phyloP scores from a whole-genome alignment of 2,113 vertebrate genomes.

The Lichenostomus cassidix region DNA sequence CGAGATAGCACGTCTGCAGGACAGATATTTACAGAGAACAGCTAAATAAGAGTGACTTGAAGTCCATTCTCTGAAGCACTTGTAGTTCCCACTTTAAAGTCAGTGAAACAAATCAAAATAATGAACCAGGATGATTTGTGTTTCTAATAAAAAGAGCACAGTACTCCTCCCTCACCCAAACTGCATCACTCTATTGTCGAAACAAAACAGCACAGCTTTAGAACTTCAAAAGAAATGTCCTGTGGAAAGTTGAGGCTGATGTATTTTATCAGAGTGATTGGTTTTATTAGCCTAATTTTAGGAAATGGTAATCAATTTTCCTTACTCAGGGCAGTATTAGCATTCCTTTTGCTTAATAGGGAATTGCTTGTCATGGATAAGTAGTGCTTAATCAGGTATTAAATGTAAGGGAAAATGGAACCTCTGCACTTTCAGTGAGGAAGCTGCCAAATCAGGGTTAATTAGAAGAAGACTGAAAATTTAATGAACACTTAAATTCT shows the following conservation, averaged over 20 bases:
- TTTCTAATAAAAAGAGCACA: not conserved
- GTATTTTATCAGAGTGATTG: not conserved
- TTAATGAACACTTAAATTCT: not conserved
- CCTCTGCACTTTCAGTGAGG: not conserved
- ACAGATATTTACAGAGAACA: not conserved
- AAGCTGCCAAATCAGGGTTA: constrained; percentile 37
- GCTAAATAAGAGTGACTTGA: not conserved
- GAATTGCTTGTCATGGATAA: not conserved
- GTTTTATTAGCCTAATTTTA: constrained; percentile 9
- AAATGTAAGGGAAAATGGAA: constrained; percentile 8
- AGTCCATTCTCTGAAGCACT: not conserved
- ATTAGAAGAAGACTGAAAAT: constrained; percentile 13
- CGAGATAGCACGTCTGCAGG: not conserved
- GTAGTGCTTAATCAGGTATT: constrained; percentile 33
- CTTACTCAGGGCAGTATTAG: not conserved
- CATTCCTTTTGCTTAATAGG: constrained; percentile 13
- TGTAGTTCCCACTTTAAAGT: not conserved
- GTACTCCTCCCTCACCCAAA: not conserved
- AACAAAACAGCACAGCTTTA: not conserved
- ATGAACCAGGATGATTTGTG: not conserved
- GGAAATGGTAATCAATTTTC: constrained; percentile 22
- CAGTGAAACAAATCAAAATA: not conserved
- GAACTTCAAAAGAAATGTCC: not conserved
- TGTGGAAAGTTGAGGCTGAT: not conserved
- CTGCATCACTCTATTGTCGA: not conserved